Percentiles rank a stretch among this genome's conserved stretches.
phyloP scores from a whole-genome alignment of 2,797 vertebrate genomes.

The Melanogrammus aeglefinus region DNA sequence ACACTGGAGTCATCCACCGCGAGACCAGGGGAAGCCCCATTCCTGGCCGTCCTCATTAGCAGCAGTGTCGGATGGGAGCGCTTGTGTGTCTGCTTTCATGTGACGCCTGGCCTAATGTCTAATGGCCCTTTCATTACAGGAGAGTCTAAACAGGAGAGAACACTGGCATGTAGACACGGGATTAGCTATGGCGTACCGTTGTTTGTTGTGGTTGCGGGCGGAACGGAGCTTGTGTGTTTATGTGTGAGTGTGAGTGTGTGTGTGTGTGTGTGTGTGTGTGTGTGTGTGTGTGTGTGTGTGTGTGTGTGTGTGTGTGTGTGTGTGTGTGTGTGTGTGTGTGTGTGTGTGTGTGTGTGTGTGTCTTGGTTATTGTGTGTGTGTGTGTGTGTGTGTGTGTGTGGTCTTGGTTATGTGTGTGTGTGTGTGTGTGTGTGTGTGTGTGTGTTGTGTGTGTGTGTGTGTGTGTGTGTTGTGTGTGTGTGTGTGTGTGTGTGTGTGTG shows the following conservation, averaged over 20 bases:
- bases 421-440: too few relatives aligned
- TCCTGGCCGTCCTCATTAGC: slow-evolving; percentile 44
- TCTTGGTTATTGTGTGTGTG: slow-evolving; percentile 17
- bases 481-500: too few relatives aligned
- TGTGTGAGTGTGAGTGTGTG: slow-evolving; percentile 22
- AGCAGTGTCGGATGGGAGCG: slow-evolving; percentile 26
- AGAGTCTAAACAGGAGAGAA: slow-evolving; percentile 62
- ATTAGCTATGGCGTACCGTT: slow-evolving; percentile 39
- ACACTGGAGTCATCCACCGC: not conserved
- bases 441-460: too few relatives aligned
- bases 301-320: too few relatives aligned
- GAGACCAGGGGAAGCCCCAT: slow-evolving; percentile 43
- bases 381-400: too few relatives aligned
- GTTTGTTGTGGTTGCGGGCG: slow-evolving; percentile 59
- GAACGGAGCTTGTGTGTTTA: not conserved
- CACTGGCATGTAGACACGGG: slow-evolving; percentile 49
- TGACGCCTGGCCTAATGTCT: slow-evolving; percentile 53
- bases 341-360: slow-evolving; percentile 17
- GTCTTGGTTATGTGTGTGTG: too few relatives aligned
- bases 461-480: too few relatives aligned
- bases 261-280: not conserved
- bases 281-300: not conserved
- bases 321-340: slow-evolving; percentile 4
- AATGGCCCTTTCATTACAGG: slow-evolving; percentile 55
- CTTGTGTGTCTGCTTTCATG: slow-evolving; percentile 59